Percentiles rank a stretch among this genome's conserved stretches.
Evolutionary conservation across 1,140 invertebrate species (phyloP).

Genomic region (Metaphire vulgaris): DNA sequence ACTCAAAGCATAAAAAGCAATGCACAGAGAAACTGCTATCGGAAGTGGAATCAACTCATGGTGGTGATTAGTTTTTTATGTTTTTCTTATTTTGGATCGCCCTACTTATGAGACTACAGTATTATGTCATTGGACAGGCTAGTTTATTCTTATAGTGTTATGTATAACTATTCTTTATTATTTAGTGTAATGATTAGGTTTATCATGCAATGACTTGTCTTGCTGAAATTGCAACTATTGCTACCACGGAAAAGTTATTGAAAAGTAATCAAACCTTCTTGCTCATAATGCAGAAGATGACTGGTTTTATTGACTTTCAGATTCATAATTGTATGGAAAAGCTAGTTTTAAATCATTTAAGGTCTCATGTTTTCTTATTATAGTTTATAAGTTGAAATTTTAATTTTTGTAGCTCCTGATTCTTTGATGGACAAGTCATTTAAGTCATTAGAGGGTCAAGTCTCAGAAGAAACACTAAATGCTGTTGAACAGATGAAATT

Average conservation of each 20-base stretch:
- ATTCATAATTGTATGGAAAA: background rate
- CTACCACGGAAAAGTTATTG: background rate
- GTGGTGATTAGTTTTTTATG: background rate
- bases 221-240: too few species aligned
- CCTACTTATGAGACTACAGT: background rate
- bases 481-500: slow-evolving; percentile 90
- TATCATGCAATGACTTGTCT: too few species aligned
- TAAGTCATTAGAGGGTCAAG: slow-evolving; percentile 50
- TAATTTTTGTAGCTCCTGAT: background rate
- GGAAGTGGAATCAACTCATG: background rate
- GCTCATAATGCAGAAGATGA: too few species aligned
- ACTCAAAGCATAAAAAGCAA: background rate
- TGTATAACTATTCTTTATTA: background rate
- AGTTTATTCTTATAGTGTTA: background rate
- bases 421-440: slow-evolving; percentile 47
- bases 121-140: background rate
- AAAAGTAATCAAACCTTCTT: background rate
- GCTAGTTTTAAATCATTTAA: background rate
- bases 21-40: background rate
- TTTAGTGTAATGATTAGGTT: too few species aligned
- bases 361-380: background rate
- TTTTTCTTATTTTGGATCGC: too few species aligned
- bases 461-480: slow-evolving; percentile 72
- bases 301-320: background rate
- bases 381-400: background rate